A percentile compares a stretch with the other conserved stretches of the same genome.
These are phyloP conservation scores for Petrocephalus microphthalmus DNA, from an alignment of 2,113 vertebrate genomes.

Conservation along the genomic window DNA sequence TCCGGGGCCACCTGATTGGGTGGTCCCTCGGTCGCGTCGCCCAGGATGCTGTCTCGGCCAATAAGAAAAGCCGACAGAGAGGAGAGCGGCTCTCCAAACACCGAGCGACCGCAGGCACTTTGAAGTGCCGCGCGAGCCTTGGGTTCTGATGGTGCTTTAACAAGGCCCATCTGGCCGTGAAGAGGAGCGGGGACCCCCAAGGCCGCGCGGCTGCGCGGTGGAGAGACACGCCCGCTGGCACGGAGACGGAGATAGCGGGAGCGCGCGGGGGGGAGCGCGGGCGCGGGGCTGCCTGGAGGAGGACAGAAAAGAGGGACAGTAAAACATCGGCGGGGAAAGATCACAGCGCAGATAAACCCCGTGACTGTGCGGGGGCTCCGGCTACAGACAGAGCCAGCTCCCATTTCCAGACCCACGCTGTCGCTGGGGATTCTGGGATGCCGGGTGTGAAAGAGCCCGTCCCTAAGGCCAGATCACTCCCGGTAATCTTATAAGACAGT, in stretches of 20 bases:
- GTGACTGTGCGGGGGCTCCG: neutral
- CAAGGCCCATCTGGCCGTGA: slow-evolving; percentile 6
- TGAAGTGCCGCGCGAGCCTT: neutral
- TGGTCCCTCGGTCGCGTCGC: neutral
- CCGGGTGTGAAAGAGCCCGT: neutral
- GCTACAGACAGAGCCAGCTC: neutral
- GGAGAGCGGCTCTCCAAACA: neutral
- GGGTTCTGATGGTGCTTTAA: neutral
- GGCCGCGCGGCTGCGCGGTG: slow-evolving; percentile 35
- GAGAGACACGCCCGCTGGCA: slow-evolving; percentile 35
- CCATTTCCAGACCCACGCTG: slow-evolving; percentile 15
- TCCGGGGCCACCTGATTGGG: neutral
- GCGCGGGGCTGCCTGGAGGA: neutral
- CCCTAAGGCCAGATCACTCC: neutral
- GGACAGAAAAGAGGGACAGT: neutral
- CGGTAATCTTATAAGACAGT: neutral
- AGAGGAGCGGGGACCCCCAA: neutral
- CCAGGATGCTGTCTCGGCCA: neutral
- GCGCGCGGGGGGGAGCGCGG: neutral
- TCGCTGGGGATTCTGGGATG: slow-evolving; percentile 18
- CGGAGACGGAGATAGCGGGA: neutral
- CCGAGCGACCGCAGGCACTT: neutral
- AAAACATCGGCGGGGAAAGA: slow-evolving; percentile 16
- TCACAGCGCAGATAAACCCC: neutral
- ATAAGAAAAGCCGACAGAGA: neutral